Conservation (phyloP, 2,797 vertebrate genomes). For the Myiotriccus ornatus region DNA sequence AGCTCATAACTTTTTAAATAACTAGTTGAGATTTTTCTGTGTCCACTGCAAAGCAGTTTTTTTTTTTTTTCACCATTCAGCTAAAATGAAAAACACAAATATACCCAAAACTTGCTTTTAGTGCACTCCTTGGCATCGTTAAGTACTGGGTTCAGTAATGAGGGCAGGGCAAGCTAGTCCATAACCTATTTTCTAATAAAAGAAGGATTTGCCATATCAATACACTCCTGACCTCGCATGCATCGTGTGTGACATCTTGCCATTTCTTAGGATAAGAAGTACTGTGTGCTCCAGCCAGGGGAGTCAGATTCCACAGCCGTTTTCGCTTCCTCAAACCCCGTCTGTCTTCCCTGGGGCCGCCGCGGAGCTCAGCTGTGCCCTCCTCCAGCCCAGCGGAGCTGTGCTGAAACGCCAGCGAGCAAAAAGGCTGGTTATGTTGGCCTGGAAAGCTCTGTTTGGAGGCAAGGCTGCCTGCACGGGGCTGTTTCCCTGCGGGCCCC, state of each 20-base stretch:
- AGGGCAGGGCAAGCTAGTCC: not conserved
- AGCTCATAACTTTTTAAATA: slow-evolving; percentile 11
- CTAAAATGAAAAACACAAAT: not conserved
- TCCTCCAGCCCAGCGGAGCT: not conserved
- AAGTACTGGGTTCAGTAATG: not conserved
- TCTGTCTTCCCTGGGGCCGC: not conserved
- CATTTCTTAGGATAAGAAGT: not conserved
- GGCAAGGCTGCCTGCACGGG: not conserved
- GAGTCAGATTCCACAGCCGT: not conserved
- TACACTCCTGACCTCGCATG: not conserved
- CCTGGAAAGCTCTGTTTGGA: not conserved
- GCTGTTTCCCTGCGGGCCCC: not conserved
- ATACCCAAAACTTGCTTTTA: slow-evolving; percentile 4
- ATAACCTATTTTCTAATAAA: not conserved
- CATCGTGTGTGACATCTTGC: not conserved
- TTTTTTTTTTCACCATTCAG: not conserved
- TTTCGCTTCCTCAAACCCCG: not conserved
- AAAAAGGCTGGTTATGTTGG: slow-evolving; percentile 31
- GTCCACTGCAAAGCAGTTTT: slow-evolving; percentile 23
- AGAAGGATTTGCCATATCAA: not conserved
- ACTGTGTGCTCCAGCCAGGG: not conserved
- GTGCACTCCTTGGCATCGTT: not conserved
- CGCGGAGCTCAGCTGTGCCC: not conserved
- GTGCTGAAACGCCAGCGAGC: not conserved
- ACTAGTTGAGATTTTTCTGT: slow-evolving; percentile 18